A percentile compares a stretch with the other conserved stretches of the same genome.
Conservation (phyloP, 2,888 invertebrate species). For the Serripes groenlandicus region DNA sequence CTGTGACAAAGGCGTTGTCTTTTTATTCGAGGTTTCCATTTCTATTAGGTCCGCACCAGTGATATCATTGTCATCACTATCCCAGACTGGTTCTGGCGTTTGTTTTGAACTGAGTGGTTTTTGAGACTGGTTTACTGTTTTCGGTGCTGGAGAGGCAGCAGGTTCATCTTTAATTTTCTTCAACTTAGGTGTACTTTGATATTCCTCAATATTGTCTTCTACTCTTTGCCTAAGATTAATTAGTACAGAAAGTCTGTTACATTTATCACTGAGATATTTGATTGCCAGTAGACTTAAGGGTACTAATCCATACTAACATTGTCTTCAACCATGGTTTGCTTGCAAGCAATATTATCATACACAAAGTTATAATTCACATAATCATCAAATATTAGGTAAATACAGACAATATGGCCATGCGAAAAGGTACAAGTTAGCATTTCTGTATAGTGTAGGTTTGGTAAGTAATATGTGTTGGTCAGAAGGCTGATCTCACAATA, state of each 20-base stretch:
- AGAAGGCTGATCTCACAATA: too few relatives aligned
- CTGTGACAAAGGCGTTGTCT: too few relatives aligned
- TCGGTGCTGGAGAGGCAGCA: slow-evolving; percentile 47
- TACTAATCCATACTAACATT: background rate
- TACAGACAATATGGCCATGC: too few relatives aligned
- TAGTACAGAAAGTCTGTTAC: too few relatives aligned
- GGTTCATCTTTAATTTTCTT: slow-evolving; percentile 52
- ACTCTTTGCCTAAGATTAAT: background rate
- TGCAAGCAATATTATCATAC: background rate
- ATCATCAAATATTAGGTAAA: too few relatives aligned
- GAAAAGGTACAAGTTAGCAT: too few relatives aligned
- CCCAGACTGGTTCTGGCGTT: slow-evolving; percentile 46
- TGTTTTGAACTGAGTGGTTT: slow-evolving; percentile 20
- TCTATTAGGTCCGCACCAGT: slow-evolving; percentile 1
- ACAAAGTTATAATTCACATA: too few relatives aligned
- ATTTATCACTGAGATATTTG: too few relatives aligned
- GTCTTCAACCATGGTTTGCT: background rate
- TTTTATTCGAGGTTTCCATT: background rate
- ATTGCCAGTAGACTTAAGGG: background rate
- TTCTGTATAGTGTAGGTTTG: too few relatives aligned
- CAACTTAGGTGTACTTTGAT: background rate
- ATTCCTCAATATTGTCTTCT: slow-evolving; percentile 23
- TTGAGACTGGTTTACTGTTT: background rate
- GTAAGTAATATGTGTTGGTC: too few relatives aligned
- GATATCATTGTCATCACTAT: slow-evolving; percentile 54